Conservation (phyloP, 1,140 invertebrate species). For the Aphaenogaster ashmeadi region DNA sequence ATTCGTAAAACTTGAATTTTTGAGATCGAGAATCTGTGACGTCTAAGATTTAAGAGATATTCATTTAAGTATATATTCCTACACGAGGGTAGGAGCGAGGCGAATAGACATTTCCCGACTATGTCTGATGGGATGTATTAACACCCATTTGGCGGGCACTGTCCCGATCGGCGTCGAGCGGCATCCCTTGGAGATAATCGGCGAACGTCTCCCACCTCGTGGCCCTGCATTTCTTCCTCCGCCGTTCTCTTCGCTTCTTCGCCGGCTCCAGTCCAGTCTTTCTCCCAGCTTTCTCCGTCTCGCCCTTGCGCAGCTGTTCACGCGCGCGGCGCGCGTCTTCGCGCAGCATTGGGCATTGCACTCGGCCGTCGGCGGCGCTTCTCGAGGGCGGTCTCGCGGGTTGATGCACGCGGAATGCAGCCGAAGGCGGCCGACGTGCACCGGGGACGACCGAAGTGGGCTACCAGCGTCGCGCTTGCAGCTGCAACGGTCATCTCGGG, state of each 20-base stretch:
- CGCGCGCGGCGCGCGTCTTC: constrained; percentile 66
- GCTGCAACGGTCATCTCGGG: constrained; percentile 86
- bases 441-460: constrained; percentile 38
- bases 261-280: constrained; percentile 11
- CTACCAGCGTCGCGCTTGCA: constrained; percentile 77
- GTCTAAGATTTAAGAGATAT: not conserved
- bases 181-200: constrained; percentile 41
- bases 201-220: not conserved
- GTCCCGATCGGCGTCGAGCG: constrained; percentile 2
- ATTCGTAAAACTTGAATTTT: not conserved
- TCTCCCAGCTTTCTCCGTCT: constrained; percentile 61
- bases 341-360: constrained; percentile 81
- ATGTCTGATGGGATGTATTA: not conserved
- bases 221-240: constrained; percentile 34
- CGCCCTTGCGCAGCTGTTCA: constrained; percentile 70
- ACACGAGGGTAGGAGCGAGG: not conserved
- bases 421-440: constrained; percentile 77
- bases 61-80: not conserved
- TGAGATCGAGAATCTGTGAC: not conserved
- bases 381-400: constrained; percentile 80
- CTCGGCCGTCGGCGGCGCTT: constrained; percentile 80
- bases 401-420: constrained; percentile 84
- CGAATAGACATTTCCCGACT: not conserved
- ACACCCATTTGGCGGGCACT: not conserved
- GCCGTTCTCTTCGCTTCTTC: constrained; percentile 38